Conservation (phyloP, 2,113 vertebrate species). For the Nesogale talazaci region DNA sequence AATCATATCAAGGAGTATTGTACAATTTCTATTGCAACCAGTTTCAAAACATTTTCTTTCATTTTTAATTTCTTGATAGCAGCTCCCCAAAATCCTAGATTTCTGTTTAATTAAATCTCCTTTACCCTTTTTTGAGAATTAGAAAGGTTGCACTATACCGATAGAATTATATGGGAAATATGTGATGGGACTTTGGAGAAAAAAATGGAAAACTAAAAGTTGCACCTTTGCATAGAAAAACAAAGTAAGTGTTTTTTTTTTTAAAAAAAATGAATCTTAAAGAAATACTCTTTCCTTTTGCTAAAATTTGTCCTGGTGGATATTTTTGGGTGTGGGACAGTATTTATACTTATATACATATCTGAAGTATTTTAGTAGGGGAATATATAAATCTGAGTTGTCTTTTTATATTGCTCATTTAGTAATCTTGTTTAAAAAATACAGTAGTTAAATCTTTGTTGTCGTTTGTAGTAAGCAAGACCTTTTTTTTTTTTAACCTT, state of each 20-base stretch:
- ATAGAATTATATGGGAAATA: neutral
- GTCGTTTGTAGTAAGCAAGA: neutral
- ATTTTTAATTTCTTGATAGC: too few relatives aligned
- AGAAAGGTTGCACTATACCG: neutral
- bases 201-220: neutral
- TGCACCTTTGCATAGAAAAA: neutral
- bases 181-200: neutral
- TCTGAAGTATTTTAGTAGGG: neutral
- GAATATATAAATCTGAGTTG: constrained; percentile 5
- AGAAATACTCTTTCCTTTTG: neutral
- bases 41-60: too few relatives aligned
- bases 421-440: constrained; percentile 30
- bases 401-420: constrained; percentile 22
- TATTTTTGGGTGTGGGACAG: neutral
- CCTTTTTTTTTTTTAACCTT: constrained; percentile 54
- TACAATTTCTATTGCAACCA: too few relatives aligned
- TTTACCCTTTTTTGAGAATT: constrained; percentile 33
- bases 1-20: too few relatives aligned
- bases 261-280: neutral
- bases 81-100: neutral
- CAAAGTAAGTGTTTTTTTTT: constrained; percentile 24
- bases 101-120: neutral
- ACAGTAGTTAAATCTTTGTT: neutral
- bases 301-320: constrained; percentile 28
- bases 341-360: neutral